phyloP scores from a whole-genome alignment of 1,140 invertebrate species.

The Aphelenchoides fujianensis region DNA sequence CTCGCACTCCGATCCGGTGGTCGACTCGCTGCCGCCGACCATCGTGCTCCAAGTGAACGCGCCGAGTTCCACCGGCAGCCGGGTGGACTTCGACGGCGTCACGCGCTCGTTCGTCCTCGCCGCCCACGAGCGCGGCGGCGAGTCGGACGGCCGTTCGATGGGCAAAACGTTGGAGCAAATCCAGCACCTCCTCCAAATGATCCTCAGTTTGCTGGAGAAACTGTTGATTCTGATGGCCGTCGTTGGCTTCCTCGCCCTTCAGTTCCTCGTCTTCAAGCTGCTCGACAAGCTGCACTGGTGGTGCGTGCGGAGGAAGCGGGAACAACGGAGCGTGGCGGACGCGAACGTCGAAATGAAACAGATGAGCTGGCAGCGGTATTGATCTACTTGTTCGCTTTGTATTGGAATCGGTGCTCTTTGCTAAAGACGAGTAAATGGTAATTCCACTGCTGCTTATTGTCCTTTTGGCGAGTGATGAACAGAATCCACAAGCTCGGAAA shows the following conservation, averaged over 20 bases:
- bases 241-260: background rate
- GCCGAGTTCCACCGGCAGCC: too few relatives aligned
- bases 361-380: background rate
- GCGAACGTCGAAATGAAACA: background rate
- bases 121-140: too few relatives aligned
- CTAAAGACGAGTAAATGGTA: background rate
- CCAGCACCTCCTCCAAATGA: background rate
- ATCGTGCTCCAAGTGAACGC: too few relatives aligned
- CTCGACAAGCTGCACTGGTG: background rate
- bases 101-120: too few relatives aligned
- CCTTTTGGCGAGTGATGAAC: too few relatives aligned
- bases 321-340: background rate
- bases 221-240: constrained; percentile 7
- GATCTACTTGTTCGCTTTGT: background rate
- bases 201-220: background rate
- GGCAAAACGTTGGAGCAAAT: too few relatives aligned
- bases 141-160: too few relatives aligned
- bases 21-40: too few relatives aligned
- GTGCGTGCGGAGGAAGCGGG: background rate
- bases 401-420: background rate
- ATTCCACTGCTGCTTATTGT: too few relatives aligned
- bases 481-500: too few relatives aligned
- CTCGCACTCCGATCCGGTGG: too few relatives aligned
- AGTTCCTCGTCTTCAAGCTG: background rate
- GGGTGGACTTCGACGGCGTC: too few relatives aligned